phyloP scores from a whole-genome alignment of 64 coral and sea anemone genomes.

The Anthopleura sola region DNA sequence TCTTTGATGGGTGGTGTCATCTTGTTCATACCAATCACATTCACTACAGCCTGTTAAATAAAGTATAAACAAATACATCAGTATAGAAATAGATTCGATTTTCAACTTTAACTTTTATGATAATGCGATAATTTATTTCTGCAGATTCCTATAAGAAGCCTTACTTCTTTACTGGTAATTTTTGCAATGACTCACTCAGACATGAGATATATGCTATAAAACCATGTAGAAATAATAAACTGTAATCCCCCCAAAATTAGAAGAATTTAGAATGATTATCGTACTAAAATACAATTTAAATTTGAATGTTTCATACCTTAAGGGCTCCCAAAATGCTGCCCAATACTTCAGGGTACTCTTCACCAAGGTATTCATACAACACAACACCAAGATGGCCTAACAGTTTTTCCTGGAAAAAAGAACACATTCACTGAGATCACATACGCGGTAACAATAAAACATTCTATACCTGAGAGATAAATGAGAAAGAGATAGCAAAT shows the following conservation, averaged over 20 bases:
- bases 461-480: too few species aligned
- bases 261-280: neutral
- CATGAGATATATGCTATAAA: too few species aligned
- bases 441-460: too few species aligned
- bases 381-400: constrained; percentile 98
- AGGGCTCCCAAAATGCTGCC: constrained; percentile 95
- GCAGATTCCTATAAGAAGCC: too few species aligned
- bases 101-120: neutral
- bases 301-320: constrained; percentile 39
- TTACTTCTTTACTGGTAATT: too few species aligned
- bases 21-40: constrained; percentile 99
- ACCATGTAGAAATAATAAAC: too few species aligned
- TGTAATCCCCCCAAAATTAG: too few species aligned
- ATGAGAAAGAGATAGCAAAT: too few species aligned
- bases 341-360: constrained; percentile 97
- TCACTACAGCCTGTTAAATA: constrained; percentile 83
- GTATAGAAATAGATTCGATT: neutral
- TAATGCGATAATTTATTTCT: too few species aligned
- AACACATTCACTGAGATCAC: neutral
- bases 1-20: constrained; percentile 99
- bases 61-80: neutral
- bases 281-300: neutral
- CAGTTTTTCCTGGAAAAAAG: constrained; percentile 83
- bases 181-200: too few species aligned
- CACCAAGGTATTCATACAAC: constrained; percentile 97